Evolutionary conservation across 2,113 vertebrate species (phyloP).

Genomic region (Cochlearius cochlearius): DNA sequence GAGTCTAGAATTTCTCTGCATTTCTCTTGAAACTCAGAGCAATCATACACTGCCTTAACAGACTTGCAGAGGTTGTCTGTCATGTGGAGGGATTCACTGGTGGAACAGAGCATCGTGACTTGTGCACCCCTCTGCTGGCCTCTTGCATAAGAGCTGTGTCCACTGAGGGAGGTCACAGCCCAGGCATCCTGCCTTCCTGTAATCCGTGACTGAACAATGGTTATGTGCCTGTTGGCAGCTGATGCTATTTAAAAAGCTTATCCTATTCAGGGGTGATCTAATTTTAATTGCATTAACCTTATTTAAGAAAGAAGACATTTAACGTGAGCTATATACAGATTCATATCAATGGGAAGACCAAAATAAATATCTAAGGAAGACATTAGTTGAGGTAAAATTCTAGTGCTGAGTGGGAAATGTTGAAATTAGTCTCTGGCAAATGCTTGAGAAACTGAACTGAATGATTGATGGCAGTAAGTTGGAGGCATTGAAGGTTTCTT

Average conservation of each 20-base stretch:
- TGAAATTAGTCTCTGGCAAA: neutral
- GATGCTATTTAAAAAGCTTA: slow-evolving; percentile 56
- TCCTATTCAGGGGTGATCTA: slow-evolving; percentile 48
- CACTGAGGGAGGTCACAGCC: neutral
- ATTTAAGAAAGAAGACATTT: slow-evolving; percentile 47
- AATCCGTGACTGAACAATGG: slow-evolving; percentile 44
- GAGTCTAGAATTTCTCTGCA: neutral
- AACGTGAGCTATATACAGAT: neutral
- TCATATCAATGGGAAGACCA: neutral
- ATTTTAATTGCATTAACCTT: slow-evolving; percentile 65
- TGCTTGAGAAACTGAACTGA: neutral
- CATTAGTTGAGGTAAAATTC: neutral
- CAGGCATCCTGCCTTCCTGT: slow-evolving; percentile 52
- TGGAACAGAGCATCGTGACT: neutral
- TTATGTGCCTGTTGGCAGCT: neutral
- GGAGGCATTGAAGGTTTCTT: neutral
- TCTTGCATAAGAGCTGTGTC: neutral
- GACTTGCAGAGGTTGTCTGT: neutral
- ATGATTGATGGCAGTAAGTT: neutral
- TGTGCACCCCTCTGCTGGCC: neutral
- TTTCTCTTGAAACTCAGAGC: neutral
- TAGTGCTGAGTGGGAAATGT: neutral
- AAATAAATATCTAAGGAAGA: slow-evolving; percentile 42
- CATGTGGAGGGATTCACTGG: neutral
- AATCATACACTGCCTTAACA: neutral